Conservation (phyloP, 2,797 vertebrate genomes). For the Cichlasoma orientale region DNA sequence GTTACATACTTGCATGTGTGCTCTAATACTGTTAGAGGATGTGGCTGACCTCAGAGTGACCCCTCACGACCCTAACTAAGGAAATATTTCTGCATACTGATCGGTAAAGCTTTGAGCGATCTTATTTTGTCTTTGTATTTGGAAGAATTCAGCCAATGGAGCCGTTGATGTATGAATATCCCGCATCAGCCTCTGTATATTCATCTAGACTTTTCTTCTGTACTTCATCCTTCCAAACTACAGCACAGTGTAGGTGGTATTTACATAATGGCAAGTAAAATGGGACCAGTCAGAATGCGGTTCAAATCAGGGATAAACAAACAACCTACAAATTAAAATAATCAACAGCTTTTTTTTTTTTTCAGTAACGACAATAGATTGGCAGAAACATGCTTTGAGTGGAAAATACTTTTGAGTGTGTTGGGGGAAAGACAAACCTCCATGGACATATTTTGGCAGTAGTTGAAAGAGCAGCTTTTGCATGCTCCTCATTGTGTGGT, state of each 20-base stretch:
- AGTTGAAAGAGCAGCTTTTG: slow-evolving; percentile 68
- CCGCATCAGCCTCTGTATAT: not conserved
- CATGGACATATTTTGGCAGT: slow-evolving; percentile 60
- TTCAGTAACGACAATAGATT: slow-evolving; percentile 26
- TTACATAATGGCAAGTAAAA: slow-evolving; percentile 31
- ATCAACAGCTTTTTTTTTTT: slow-evolving; percentile 56
- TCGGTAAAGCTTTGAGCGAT: not conserved
- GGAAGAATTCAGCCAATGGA: not conserved
- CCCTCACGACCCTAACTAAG: not conserved
- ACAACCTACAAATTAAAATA: slow-evolving; percentile 46
- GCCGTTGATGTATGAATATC: not conserved
- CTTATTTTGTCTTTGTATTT: not conserved
- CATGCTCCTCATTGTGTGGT: slow-evolving; percentile 68
- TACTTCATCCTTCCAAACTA: not conserved
- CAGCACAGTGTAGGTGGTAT: not conserved
- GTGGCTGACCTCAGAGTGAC: not conserved
- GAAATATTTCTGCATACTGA: not conserved
- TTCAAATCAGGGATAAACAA: slow-evolving; percentile 25
- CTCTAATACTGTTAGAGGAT: too few relatives aligned
- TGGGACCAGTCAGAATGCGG: slow-evolving; percentile 11
- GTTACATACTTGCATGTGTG: not conserved
- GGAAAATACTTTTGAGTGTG: slow-evolving; percentile 29
- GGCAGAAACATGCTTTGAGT: slow-evolving; percentile 45
- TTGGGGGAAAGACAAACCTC: slow-evolving; percentile 48
- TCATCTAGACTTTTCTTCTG: not conserved